Conservation (phyloP, 2,888 invertebrate genomes). For the Adelphocoris suturalis region DNA sequence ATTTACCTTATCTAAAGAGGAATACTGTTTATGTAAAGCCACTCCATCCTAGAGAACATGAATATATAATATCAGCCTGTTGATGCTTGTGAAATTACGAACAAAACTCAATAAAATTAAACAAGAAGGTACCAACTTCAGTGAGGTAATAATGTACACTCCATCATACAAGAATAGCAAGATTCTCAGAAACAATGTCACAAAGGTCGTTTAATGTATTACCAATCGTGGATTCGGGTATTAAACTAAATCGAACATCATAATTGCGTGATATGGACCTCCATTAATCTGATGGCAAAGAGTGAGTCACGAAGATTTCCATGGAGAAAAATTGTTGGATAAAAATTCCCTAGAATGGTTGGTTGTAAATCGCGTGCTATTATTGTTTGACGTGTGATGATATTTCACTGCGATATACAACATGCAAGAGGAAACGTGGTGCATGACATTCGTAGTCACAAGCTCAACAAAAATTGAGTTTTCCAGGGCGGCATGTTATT, state of each 20-base stretch:
- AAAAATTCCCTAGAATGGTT: neutral
- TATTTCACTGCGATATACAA: neutral
- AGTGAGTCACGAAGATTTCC: conserved; percentile 5
- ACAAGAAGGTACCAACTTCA: no score
- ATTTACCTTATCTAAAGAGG: conserved; percentile 71
- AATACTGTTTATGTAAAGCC: conserved; percentile 71
- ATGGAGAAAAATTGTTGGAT: neutral
- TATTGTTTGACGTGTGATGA: conserved; percentile 3
- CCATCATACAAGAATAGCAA: no score
- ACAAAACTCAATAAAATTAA: neutral
- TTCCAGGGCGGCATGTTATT: neutral
- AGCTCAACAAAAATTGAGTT: neutral
- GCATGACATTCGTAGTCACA: neutral
- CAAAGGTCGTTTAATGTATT: no score
- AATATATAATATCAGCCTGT: conserved; percentile 27
- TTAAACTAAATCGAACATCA: no score
- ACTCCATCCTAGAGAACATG: conserved; percentile 64
- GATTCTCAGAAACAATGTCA: no score
- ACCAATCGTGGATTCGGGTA: no score
- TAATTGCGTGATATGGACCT: no score
- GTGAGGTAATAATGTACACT: no score
- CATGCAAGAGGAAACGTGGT: neutral
- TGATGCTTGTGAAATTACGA: neutral
- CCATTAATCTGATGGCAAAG: neutral
- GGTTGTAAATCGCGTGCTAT: conserved; percentile 31